Conservation (phyloP, 2,797 vertebrate genomes). For the Salarias fasciatus region DNA sequence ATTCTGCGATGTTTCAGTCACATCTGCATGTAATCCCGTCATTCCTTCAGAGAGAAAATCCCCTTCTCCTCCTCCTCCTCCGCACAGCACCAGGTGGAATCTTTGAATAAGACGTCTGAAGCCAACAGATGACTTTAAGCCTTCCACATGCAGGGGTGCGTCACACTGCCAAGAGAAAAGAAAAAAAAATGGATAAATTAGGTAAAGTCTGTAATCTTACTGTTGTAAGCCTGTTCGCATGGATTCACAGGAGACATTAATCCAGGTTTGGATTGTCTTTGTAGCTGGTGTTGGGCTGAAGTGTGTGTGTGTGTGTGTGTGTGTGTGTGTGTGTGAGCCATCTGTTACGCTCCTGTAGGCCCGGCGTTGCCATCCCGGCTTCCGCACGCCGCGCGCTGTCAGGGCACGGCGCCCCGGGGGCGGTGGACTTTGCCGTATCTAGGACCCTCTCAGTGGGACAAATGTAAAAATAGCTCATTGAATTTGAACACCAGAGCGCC, state of each 20-base stretch:
- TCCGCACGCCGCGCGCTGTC: constrained; percentile 30
- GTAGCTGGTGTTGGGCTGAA: constrained; percentile 6
- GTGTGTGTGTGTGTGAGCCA: constrained; percentile 36
- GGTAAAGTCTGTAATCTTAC: neutral
- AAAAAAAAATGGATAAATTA: constrained; percentile 13
- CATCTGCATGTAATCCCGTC: constrained; percentile 72
- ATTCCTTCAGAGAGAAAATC: constrained; percentile 56
- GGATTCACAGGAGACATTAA: neutral
- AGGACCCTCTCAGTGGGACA: constrained; percentile 69
- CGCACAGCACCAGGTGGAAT: constrained; percentile 54
- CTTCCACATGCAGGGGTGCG: neutral
- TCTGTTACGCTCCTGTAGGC: constrained; percentile 42
- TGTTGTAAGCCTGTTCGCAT: neutral
- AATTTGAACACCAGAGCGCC: constrained; percentile 46
- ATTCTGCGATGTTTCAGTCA: constrained; percentile 54
- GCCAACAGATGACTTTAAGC: constrained; percentile 40
- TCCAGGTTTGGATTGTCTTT: constrained; percentile 2
- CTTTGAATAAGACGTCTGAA: constrained; percentile 40
- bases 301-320: neutral
- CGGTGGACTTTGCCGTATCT: constrained; percentile 51
- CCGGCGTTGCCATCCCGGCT: constrained; percentile 17
- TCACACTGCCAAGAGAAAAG: constrained; percentile 5
- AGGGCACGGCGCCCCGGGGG: constrained; percentile 53
- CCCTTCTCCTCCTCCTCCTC: constrained; percentile 45
- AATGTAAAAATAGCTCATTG: constrained; percentile 72